Conservation (phyloP, 2,113 vertebrate genomes). For the Lucifuga dentata region DNA sequence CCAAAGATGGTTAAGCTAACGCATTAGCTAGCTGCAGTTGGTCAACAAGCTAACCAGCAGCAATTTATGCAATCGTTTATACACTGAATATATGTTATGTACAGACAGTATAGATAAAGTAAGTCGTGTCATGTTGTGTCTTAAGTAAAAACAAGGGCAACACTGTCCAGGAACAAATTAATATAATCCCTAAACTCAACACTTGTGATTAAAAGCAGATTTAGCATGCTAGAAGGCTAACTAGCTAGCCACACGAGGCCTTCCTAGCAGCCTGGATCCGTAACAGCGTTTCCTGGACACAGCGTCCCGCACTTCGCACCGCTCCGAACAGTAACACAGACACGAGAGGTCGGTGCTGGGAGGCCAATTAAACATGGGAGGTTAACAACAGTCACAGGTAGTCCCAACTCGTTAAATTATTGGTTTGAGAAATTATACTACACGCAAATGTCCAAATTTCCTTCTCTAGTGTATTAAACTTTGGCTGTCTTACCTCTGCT, state of each 20-base stretch:
- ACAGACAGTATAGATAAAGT: too few relatives aligned
- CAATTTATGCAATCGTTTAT: constrained; percentile 6
- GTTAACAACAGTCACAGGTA: constrained; percentile 50
- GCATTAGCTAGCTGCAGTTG: constrained; percentile 6
- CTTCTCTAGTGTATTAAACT: constrained; percentile 55
- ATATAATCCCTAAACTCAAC: constrained; percentile 47
- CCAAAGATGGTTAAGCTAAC: constrained; percentile 28
- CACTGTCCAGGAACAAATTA: constrained; percentile 28
- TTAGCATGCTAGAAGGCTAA: constrained; percentile 53
- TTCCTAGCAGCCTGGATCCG: constrained; percentile 46
- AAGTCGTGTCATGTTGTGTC: neutral
- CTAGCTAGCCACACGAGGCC: constrained; percentile 72
- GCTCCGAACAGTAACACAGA: constrained; percentile 20
- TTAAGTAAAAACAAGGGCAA: neutral
- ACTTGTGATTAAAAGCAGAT: constrained; percentile 22
- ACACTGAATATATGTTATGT: too few relatives aligned
- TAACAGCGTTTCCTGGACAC: constrained; percentile 57
- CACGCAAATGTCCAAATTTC: constrained; percentile 26
- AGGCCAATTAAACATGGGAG: constrained; percentile 78
- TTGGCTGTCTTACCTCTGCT: constrained; percentile 86
- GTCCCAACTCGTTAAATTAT: constrained; percentile 16
- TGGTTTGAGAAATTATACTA: constrained; percentile 28
- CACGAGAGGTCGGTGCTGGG: constrained; percentile 70
- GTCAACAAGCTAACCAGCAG: constrained; percentile 21
- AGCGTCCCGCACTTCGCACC: constrained; percentile 6